Base-by-base conservation (phyloP, 2,113 vertebrate species). In the Actenoides hombroni region DNA sequence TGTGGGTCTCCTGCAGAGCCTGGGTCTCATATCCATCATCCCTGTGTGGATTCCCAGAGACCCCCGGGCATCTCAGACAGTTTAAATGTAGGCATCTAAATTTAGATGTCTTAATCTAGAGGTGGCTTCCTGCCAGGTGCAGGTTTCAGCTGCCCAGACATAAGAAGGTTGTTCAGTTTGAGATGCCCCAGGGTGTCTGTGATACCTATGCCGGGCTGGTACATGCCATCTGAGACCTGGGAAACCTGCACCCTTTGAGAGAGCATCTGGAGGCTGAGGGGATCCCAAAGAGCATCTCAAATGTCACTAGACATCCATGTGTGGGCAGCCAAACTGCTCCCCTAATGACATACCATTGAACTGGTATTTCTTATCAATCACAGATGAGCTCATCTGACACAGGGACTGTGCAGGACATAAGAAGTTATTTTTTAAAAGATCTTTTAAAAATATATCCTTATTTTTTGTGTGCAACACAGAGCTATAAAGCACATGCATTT, bases 41-140 rank as follows among this genome's bases (percentile, higher is more conserved):
- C 13, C 17, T 23, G 18, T 14, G 42, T 29, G 42, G 68, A 28
- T 21, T 15, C 33, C 35, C 15, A 53, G 42, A 60, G 8, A 21
- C 5, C 13, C 4, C 11, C 0, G 1, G 20, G 33, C 25, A 60
- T 19, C 15, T 40, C 7, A 65, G 42, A 19, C 0, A 4, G 23
- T 24, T 73, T 39, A 73, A 8, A 9, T 17, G 12, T 37, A 80
- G 18, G 13, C 13, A 51, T 57, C 68, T 57, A 33, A 19, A 42
- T 60, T 13, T 37, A 54, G 26, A 10, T 44, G 28, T 44, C 39
- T 76, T 39, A 60, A 26, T 44, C 35, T 67, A 39, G 35, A 61
- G 40, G 25, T 59, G 33, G 16, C 4, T 83, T 11, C 61, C 37
- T 40, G 48, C 13, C 26, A 67, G 35, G 6, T 42, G 31, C 56